A percentile compares a stretch with the other conserved stretches of the same genome.
These are phyloP conservation scores for Gari tellinella DNA, from an alignment of 2,888 invertebrate species.

Conservation along the genomic window DNA sequence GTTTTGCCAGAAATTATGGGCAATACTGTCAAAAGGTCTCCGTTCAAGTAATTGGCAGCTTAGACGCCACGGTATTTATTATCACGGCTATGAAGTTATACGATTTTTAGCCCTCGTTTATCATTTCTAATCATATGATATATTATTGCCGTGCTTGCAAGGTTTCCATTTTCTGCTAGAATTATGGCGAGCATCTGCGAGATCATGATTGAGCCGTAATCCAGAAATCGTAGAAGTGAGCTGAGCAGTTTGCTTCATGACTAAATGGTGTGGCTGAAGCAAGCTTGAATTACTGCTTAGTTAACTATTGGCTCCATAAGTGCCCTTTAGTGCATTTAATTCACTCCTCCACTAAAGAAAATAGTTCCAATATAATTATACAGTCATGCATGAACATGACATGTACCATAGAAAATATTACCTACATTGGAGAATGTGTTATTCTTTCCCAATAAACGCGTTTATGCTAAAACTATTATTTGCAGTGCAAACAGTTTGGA, in stretches of 20 bases:
- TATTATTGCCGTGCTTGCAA: slow-evolving; percentile 47
- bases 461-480: too few species aligned
- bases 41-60: slow-evolving; percentile 56
- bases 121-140: slow-evolving; percentile 62
- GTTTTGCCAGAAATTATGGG: slow-evolving; percentile 48
- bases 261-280: too few species aligned
- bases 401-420: too few species aligned
- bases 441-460: too few species aligned
- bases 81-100: slow-evolving; percentile 45
- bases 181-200: slow-evolving; percentile 43
- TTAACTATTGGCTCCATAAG: too few species aligned
- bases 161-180: slow-evolving; percentile 51
- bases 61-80: slow-evolving; percentile 51
- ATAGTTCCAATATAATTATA: too few species aligned
- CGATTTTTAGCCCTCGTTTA: slow-evolving; percentile 46
- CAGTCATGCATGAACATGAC: too few species aligned
- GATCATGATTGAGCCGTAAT: slow-evolving; percentile 46
- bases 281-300: too few species aligned
- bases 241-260: slow-evolving; percentile 3
- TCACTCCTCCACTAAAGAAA: too few species aligned
- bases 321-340: too few species aligned
- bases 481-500: too few species aligned
- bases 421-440: too few species aligned
- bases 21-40: slow-evolving; percentile 46
- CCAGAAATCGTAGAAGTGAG: slow-evolving; percentile 49